phyloP scores from a whole-genome alignment of 2,888 invertebrate genomes.

The Xylota sylvarum region DNA sequence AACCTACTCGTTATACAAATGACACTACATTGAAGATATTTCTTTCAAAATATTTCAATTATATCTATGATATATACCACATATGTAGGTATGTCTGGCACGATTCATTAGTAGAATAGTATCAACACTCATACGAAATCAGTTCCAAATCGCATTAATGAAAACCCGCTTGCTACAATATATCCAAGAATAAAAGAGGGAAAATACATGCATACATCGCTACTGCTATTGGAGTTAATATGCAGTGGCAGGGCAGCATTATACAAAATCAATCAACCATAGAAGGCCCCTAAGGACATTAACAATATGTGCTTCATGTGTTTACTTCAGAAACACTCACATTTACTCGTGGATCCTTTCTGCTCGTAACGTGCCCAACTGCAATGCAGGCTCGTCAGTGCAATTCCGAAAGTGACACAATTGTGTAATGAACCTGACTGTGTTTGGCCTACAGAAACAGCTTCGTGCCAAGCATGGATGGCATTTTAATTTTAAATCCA shows the following conservation, averaged over 20 bases:
- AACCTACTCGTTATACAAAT: no score
- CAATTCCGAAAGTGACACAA: slow-evolving; percentile 67
- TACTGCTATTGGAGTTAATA: slow-evolving; percentile 12
- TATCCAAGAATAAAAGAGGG: slow-evolving; percentile 10
- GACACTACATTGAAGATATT: no score
- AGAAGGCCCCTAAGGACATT: slow-evolving; percentile 37
- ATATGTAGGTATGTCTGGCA: no score
- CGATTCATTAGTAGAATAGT: no score
- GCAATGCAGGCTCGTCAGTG: slow-evolving; percentile 58
- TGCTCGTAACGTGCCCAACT: slow-evolving; percentile 22
- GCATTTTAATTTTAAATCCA: slow-evolving; percentile 57
- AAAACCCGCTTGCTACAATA: slow-evolving; percentile 3
- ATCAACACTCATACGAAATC: no score
- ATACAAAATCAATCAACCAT: slow-evolving; percentile 59
- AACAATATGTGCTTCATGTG: slow-evolving; percentile 14
- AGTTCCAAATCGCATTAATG: background rate
- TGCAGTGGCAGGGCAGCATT: slow-evolving; percentile 7
- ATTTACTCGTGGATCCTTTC: slow-evolving; percentile 6
- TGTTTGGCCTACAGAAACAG: slow-evolving; percentile 66
- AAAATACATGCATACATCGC: no score
- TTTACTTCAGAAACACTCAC: slow-evolving; percentile 22
- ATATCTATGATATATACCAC: no score
- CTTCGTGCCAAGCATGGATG: slow-evolving; percentile 56
- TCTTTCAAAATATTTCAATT: no score
- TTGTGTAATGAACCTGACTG: slow-evolving; percentile 74